Evolutionary conservation across 2,888 invertebrate genomes (phyloP).

Genomic region (Protodeltote pygarga): DNA sequence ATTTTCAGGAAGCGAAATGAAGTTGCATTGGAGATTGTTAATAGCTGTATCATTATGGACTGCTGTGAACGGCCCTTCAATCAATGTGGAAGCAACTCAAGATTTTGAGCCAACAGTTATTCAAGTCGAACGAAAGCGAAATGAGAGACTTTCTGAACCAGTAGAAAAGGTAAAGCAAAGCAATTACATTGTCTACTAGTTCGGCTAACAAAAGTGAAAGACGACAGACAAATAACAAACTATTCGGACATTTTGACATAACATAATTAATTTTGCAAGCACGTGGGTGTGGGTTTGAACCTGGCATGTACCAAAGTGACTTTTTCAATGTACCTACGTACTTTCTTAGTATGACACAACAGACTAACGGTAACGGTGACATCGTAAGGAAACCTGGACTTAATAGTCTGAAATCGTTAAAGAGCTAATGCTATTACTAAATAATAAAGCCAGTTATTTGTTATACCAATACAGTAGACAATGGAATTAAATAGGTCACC

Average conservation of each 20-base stretch:
- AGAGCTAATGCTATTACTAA: too few species aligned
- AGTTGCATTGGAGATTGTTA: conserved; percentile 21
- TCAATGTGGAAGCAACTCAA: conserved; percentile 19
- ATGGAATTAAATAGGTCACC: too few species aligned
- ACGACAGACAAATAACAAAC: not conserved
- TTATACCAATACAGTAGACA: too few species aligned
- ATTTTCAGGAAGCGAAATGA: conserved; percentile 28
- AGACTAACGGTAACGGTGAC: too few species aligned
- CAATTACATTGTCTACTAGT: not conserved
- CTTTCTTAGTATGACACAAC: too few species aligned
- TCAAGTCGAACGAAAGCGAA: conserved; percentile 22
- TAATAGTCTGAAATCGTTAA: too few species aligned
- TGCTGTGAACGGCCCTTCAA: conserved; percentile 8
- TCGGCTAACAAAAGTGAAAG: not conserved
- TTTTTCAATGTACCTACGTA: too few species aligned
- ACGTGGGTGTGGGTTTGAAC: too few species aligned
- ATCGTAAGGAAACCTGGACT: too few species aligned
- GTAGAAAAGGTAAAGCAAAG: conserved; percentile 30
- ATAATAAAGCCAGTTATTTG: too few species aligned
- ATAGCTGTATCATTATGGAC: conserved; percentile 27
- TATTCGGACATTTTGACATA: not conserved
- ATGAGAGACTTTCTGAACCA: conserved; percentile 32
- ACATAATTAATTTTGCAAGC: too few species aligned
- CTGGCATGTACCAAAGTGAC: too few species aligned
- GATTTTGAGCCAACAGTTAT: conserved; percentile 38